Conservation (phyloP, 2,797 vertebrate species). For the Mus caroli region DNA sequence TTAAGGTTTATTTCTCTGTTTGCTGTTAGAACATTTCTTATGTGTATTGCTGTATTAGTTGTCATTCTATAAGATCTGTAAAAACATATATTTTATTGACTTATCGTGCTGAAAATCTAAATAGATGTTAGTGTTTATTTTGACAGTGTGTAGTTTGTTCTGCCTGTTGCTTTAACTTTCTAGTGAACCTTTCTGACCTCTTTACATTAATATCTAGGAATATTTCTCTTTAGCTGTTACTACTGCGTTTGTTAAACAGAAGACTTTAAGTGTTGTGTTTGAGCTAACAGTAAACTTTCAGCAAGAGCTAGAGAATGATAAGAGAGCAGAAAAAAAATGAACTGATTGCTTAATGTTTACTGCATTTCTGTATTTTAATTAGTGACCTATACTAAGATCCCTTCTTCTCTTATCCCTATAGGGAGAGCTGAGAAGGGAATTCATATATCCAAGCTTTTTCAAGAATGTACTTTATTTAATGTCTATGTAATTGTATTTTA, state of each 20-base stretch:
- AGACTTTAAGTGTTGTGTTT: conserved; percentile 36
- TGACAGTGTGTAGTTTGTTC: not conserved
- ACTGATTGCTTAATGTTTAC: not conserved
- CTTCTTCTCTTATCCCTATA: conserved; percentile 34
- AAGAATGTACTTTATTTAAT: conserved; percentile 36
- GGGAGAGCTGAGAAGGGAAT: conserved; percentile 35
- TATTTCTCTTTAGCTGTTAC: conserved; percentile 29
- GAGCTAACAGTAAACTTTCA: conserved; percentile 35
- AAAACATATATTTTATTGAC: conserved; percentile 46
- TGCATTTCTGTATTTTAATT: conserved; percentile 61
- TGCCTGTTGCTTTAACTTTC: conserved; percentile 47
- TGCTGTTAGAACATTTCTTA: conserved; percentile 47
- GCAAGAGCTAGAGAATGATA: conserved; percentile 51
- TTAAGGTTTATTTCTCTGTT: conserved; percentile 18
- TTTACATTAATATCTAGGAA: conserved; percentile 48
- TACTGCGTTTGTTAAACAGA: conserved; percentile 45
- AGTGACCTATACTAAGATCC: not conserved
- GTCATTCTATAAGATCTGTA: conserved; percentile 34
- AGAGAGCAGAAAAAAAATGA: conserved; percentile 55
- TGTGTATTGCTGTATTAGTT: conserved; percentile 43
- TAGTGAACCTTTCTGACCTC: conserved; percentile 41
- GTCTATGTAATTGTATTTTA: conserved; percentile 40
- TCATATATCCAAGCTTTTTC: conserved; percentile 44
- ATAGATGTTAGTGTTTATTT: conserved; percentile 41
- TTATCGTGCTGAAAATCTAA: conserved; percentile 36